These are phyloP conservation scores for Sinocyclocheilus anophthalmus DNA, from an alignment of 2,113 vertebrate genomes.

Conservation along the genomic window DNA sequence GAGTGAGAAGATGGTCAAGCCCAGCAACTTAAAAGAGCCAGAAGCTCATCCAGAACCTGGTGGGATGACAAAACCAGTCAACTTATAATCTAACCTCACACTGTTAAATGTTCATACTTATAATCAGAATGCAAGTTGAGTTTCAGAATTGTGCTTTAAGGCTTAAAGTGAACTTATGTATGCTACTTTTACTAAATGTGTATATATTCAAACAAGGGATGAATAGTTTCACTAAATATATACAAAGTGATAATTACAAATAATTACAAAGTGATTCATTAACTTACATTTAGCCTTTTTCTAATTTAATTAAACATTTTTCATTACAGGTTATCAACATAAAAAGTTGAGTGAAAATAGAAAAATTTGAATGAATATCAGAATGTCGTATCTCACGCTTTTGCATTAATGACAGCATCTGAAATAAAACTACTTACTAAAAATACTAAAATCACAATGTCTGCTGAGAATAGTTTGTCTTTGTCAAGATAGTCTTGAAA, in stretches of 20 bases:
- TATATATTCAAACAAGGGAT: neutral
- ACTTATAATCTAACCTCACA: neutral
- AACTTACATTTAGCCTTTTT: neutral
- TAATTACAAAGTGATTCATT: too few relatives aligned
- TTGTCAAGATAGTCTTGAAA: neutral
- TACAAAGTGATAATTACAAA: neutral
- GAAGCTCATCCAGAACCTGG: constrained; percentile 29
- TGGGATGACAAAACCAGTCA: constrained; percentile 33
- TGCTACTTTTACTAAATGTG: neutral
- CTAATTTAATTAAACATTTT: neutral
- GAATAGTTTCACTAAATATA: neutral
- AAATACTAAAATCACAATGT: neutral
- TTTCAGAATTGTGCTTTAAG: neutral
- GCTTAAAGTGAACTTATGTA: neutral
- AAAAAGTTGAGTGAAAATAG: neutral
- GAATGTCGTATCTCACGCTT: neutral
- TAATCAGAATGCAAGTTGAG: neutral
- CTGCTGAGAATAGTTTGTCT: neutral
- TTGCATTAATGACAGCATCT: neutral
- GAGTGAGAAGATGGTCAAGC: constrained; percentile 62
- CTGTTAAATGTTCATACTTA: neutral
- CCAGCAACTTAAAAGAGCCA: constrained; percentile 40
- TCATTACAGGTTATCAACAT: neutral
- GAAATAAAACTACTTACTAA: neutral
- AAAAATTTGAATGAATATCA: neutral